Conservation (phyloP, 2,797 vertebrate genomes). For the Propithecus deckenii region DNA sequence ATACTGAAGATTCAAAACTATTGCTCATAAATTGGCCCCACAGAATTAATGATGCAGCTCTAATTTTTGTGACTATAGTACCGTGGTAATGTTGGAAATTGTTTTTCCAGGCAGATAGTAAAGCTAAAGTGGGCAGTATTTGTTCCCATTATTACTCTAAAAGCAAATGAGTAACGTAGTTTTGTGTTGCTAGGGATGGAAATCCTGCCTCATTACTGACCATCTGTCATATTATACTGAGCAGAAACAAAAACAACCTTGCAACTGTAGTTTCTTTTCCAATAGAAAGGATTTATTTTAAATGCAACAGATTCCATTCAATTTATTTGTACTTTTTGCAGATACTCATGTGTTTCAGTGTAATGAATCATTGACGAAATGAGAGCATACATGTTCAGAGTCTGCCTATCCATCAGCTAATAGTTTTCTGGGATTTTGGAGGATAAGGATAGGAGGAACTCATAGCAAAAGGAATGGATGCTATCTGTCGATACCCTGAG, state of each 20-base stretch:
- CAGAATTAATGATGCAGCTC: not conserved
- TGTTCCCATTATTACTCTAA: not conserved
- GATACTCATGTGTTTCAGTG: not conserved
- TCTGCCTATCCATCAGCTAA: not conserved
- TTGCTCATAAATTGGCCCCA: not conserved
- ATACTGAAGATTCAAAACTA: not conserved
- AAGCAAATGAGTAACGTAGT: not conserved
- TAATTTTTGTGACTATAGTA: not conserved
- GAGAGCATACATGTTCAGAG: not conserved
- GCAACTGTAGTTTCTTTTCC: not conserved
- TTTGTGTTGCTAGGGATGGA: not conserved
- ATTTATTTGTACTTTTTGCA: slow-evolving; percentile 31
- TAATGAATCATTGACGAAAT: not conserved
- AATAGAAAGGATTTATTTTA: not conserved
- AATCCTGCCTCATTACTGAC: not conserved
- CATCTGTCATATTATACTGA: not conserved
- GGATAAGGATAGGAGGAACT: not conserved
- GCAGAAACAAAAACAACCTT: not conserved
- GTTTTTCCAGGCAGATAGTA: slow-evolving; percentile 25
- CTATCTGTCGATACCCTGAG: not conserved
- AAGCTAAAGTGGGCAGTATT: not conserved
- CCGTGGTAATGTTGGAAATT: not conserved
- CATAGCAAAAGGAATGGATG: not conserved
- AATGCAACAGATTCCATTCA: not conserved
- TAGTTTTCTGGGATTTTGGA: not conserved